A percentile compares a stretch with the other conserved stretches of the same genome.
Conservation (phyloP, 2,888 invertebrate species). For the Endotricha flammealis region DNA sequence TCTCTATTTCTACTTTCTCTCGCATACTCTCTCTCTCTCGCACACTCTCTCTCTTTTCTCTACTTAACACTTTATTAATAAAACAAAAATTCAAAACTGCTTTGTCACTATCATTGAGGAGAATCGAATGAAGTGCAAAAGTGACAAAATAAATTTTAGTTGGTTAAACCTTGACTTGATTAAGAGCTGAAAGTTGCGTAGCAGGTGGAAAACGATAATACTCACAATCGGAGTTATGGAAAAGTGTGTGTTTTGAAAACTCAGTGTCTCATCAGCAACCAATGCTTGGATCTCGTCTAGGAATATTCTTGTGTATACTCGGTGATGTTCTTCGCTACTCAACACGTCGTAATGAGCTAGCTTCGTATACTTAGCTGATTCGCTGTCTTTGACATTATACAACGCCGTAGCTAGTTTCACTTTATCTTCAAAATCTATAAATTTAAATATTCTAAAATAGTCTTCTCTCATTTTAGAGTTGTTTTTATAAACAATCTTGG, state of each 20-base stretch:
- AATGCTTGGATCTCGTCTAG: constrained; percentile 62
- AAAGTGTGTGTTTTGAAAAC: constrained; percentile 63
- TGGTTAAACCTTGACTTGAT: too few species aligned
- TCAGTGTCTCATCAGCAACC: constrained; percentile 56
- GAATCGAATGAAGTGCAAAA: too few species aligned
- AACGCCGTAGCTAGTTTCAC: constrained; percentile 54
- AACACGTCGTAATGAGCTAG: constrained; percentile 59
- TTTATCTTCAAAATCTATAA: constrained; percentile 65
- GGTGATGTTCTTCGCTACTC: constrained; percentile 58
- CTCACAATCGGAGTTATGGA: constrained; percentile 74
- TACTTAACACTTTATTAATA: too few species aligned
- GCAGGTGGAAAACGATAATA: constrained; percentile 14
- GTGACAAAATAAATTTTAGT: too few species aligned
- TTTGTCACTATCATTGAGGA: too few species aligned
- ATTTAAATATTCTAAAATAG: constrained; percentile 11
- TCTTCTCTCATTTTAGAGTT: too few species aligned
- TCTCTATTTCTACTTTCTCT: too few species aligned
- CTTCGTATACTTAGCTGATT: constrained; percentile 50
- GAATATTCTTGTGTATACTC: constrained; percentile 66
- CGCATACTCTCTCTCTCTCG: too few species aligned
- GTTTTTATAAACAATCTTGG: too few species aligned
- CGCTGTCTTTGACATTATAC: constrained; percentile 52
- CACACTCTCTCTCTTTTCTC: too few species aligned
- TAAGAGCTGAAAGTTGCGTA: neutral
- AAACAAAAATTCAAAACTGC: too few species aligned